Percentiles rank a stretch among this genome's conserved stretches.
phyloP scores from a whole-genome alignment of 2,113 vertebrate species.

The Nannospalax galili region DNA sequence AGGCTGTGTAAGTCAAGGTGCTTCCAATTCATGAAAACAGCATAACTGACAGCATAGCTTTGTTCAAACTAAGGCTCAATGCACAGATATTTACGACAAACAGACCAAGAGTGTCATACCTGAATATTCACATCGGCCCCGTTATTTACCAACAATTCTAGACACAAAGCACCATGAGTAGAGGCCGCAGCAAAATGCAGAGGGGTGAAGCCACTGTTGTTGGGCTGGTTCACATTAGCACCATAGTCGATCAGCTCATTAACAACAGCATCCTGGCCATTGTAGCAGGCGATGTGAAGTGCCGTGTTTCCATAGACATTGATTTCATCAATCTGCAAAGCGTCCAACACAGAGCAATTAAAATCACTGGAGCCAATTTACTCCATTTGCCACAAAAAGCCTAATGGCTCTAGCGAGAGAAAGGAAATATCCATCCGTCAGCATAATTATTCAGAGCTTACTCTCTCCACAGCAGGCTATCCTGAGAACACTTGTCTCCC shows the following conservation, averaged over 20 bases:
- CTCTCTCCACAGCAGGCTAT: not conserved
- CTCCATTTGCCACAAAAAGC: constrained; percentile 26
- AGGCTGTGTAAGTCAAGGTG: not conserved
- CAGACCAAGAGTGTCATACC: constrained; percentile 83
- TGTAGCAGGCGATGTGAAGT: constrained; percentile 96
- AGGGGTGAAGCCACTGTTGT: constrained; percentile 97
- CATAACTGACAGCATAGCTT: not conserved
- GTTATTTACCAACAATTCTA: constrained; percentile 96
- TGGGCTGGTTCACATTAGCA: constrained; percentile 96
- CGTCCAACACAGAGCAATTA: constrained; percentile 52
- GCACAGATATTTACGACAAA: not conserved
- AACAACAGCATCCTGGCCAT: constrained; percentile 96
- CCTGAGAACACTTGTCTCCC: not conserved
- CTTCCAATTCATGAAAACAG: not conserved
- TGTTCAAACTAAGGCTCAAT: not conserved
- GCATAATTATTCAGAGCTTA: not conserved
- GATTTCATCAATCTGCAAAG: constrained; percentile 94
- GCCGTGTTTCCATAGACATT: constrained; percentile 97
- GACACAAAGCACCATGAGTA: constrained; percentile 95
- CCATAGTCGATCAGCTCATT: constrained; percentile 97
- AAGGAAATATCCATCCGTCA: not conserved
- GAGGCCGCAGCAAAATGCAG: constrained; percentile 98
- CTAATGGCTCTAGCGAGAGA: not conserved
- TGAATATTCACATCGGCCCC: constrained; percentile 97
- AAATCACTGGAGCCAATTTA: constrained; percentile 47